phyloP scores from a whole-genome alignment of 2,113 vertebrate genomes.

The Phasianus colchicus region DNA sequence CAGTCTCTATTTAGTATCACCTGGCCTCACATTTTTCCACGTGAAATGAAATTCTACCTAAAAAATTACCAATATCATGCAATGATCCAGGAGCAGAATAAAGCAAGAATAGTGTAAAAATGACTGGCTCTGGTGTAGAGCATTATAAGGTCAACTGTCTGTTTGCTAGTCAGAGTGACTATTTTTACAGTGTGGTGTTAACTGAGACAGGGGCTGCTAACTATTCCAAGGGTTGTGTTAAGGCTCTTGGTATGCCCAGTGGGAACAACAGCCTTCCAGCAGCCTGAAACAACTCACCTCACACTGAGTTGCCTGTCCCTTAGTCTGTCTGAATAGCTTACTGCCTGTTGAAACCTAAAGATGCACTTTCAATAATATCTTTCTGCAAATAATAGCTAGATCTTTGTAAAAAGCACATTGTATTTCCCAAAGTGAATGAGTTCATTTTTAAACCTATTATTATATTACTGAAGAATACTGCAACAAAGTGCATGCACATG shows the following conservation, averaged over 20 bases:
- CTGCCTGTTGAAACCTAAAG: neutral
- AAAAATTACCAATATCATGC: neutral
- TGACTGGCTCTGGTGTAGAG: neutral
- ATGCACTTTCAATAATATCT: neutral
- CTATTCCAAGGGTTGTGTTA: conserved; percentile 55
- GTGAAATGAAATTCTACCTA: neutral
- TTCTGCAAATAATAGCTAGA: neutral
- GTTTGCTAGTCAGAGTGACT: conserved; percentile 23
- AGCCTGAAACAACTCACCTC: neutral
- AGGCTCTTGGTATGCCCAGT: conserved; percentile 37
- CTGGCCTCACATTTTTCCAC: neutral
- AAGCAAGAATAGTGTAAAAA: conserved; percentile 19
- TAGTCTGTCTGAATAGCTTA: neutral
- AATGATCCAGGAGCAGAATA: neutral
- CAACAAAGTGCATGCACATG: neutral
- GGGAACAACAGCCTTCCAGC: conserved; percentile 5
- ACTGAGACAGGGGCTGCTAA: conserved; percentile 56
- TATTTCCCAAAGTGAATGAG: neutral
- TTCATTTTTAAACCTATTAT: neutral
- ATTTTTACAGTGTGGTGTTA: conserved; percentile 61
- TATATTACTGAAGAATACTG: neutral
- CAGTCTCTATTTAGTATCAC: neutral
- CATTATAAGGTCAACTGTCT: conserved; percentile 55
- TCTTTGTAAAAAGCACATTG: neutral
- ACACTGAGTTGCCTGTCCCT: neutral